These are phyloP conservation scores for Osmerus mordax DNA, from an alignment of 2,113 vertebrate species.

Conservation along the genomic window DNA sequence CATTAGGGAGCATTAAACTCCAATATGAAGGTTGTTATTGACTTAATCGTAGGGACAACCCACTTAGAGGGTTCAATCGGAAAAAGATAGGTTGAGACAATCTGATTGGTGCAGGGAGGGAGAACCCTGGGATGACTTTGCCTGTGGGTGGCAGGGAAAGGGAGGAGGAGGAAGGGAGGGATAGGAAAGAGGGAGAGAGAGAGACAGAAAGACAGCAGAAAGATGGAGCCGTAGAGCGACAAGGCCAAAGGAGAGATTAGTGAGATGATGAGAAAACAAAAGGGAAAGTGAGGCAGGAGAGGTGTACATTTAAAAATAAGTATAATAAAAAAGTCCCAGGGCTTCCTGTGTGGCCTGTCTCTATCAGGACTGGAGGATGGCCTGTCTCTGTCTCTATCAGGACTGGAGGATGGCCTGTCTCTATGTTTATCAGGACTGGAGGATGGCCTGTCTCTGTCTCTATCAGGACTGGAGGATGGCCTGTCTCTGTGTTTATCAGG, in stretches of 20 bases:
- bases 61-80: constrained; percentile 59
- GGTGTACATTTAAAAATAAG: no score
- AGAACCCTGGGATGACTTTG: constrained; percentile 51
- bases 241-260: constrained; percentile 29
- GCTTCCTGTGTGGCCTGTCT: no score
- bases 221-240: neutral
- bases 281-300: no score
- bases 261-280: neutral
- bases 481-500: no score
- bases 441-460: constrained; percentile 3
- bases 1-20: constrained; percentile 69
- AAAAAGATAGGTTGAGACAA: constrained; percentile 43
- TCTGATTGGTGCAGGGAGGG: constrained; percentile 32
- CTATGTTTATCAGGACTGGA: constrained; percentile 37
- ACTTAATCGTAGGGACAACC: constrained; percentile 65
- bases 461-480: no score
- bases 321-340: no score
- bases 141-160: constrained; percentile 39
- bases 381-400: constrained; percentile 14
- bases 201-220: constrained; percentile 3
- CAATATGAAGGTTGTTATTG: constrained; percentile 72
- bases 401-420: constrained; percentile 43
- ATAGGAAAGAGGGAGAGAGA: constrained; percentile 27
- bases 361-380: neutral
- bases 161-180: constrained; percentile 25